Base-by-base conservation (phyloP, 1,140 invertebrate genomes). In the Trichogramma pretiosum region DNA sequence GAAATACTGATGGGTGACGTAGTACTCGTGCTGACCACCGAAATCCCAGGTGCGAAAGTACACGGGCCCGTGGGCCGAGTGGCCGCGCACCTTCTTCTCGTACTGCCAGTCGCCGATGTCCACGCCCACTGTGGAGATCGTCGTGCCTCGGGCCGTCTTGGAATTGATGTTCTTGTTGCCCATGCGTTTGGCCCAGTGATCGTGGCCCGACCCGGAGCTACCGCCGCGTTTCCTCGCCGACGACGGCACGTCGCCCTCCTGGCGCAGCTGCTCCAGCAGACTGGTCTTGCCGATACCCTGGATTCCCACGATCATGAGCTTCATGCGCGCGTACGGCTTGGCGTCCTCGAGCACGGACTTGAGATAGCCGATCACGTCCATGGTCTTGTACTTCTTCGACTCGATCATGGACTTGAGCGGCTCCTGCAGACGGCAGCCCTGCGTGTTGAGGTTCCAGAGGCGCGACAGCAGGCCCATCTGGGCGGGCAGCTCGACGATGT, bases 21-120 rank as follows among this genome's bases (percentile, higher is more conserved):
- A 98, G 63, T 94, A 93, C 64, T 96, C 93, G 60, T 84, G 82
- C 72, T 97, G 93, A 0, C 95, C 95, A n/a, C 93, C 94, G 75
- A 99, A 99, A 70, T 99, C 96, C 95, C 96, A 99, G 0, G 94
- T 98, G 46, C 93, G 76, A 72, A 99, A 98, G n/a, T 89, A 84
- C 35, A 98, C 85, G 1, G 91, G 83, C 0, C 93, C 93, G 52
- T 87, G 80, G 1, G 80, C 80, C 9, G 83, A 83, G 30, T 83
- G 77, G 3, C 75, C 75, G 18, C 81, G 61, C 2, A 76, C 66
- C 76, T 85, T 82, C 59, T 89, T 90, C 62, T 96, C 93, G 67
- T 88, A 94, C 8, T 87, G 75, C 92, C 87, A 98, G 60, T 93
- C 89, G 42, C 89, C 87, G 48, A 98, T 96, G 64, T 98, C 94